These are phyloP conservation scores for Aspidoscelis tigris DNA, from an alignment of 2,113 vertebrate genomes.

Conservation along the genomic window DNA sequence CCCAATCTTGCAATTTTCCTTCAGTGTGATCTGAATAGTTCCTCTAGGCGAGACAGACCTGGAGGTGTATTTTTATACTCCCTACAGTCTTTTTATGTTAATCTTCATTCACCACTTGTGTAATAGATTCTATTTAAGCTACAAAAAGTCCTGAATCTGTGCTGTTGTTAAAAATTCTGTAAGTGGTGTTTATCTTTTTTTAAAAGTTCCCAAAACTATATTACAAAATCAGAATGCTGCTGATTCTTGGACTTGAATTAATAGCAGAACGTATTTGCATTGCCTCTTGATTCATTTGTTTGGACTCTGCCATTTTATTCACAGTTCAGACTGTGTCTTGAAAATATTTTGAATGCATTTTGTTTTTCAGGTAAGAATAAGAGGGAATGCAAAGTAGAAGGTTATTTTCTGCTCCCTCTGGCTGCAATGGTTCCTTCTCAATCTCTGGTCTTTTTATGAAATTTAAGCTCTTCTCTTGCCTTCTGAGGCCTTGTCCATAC, in stretches of 20 bases:
- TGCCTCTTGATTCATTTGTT: neutral
- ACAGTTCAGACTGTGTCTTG: neutral
- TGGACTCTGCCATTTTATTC: neutral
- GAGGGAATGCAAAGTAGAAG: too few relatives aligned
- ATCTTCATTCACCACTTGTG: neutral
- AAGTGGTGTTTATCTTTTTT: too few relatives aligned
- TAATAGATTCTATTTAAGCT: conserved; percentile 25
- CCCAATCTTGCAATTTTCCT: conserved; percentile 23
- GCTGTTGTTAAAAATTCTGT: neutral
- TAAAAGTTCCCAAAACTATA: too few relatives aligned
- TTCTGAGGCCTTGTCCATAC: too few relatives aligned
- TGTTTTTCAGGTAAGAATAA: neutral
- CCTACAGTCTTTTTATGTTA: neutral
- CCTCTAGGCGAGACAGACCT: neutral
- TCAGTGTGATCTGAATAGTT: neutral
- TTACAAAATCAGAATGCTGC: neutral
- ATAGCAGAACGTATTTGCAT: neutral
- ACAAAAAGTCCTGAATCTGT: conserved; percentile 9
- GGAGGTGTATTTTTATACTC: neutral
- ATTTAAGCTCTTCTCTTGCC: neutral
- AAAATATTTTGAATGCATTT: neutral
- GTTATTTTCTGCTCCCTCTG: too few relatives aligned
- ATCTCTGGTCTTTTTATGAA: too few relatives aligned
- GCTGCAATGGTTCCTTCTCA: too few relatives aligned
- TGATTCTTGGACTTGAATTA: neutral